Evolutionary conservation across 2,888 invertebrate genomes (phyloP), one percentile per base, ranked within the genome.

Genomic region (Piscicola geometra): DNA sequence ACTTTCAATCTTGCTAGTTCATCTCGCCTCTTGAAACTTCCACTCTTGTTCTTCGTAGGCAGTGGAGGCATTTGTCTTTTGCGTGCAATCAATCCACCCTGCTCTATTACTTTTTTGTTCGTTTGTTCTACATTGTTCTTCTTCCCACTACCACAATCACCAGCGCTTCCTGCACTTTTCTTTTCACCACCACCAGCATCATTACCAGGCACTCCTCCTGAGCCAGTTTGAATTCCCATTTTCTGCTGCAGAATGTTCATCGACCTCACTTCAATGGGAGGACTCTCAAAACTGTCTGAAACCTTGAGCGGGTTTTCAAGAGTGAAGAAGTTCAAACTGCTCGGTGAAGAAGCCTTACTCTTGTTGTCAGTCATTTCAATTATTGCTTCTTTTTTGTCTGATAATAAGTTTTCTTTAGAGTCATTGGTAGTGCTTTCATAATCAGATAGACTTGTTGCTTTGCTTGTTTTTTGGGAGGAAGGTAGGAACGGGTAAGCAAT

Each of bases 221-320:
- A 9, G 41, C 41, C 41, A 41, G 41, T 41, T 15, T 41, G 9
- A 5, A 41, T 5, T 15, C 47, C 47, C 3, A 52, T 52, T 0
- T 33, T 47, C 21, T 47, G 5, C 52, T 71, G 5, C 28, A 71
- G 33, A 18, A 47, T 30, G 15, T 41, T 50, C 32, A 71, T 41
- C 30, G 71, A 50, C 18, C 1, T 47, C 25, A 52, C 50, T 50
- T 71, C 71, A 50, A 71, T 32, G 30, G 47, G 25, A 47, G 71
- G 71, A 52, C 71, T 71, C 50, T 52, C 71, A 32, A 71, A 71
- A 21, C 71, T 50, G 32, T 71, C 71, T 18, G 71, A 50, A 28
- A 71, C 52, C 71, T 71, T 71, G 5, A 71, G 5, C 0, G 71
- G 71, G 50, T 71, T 71, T 1, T 71, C 71, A 47, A 50, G 3